Evolutionary conservation across 2,888 invertebrate species (phyloP).

Genomic region (Ligdia adustata): DNA sequence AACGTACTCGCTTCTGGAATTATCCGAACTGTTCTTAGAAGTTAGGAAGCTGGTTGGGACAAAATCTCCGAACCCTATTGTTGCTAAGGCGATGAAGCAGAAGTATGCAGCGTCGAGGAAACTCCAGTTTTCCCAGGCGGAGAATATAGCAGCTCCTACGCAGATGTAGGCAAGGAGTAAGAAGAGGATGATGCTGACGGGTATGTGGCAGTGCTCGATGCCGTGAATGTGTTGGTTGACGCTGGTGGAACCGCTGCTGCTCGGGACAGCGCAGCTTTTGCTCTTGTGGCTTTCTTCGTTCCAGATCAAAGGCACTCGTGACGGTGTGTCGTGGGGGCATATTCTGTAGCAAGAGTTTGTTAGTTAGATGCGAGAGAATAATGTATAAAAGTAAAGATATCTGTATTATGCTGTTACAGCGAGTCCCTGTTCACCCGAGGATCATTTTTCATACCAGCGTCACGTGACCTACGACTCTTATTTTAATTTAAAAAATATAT

Average conservation of each 20-base stretch:
- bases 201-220: constrained; percentile 74
- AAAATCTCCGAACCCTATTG: constrained; percentile 92
- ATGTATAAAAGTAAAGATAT: too few relatives aligned
- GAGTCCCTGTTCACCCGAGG: too few relatives aligned
- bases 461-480: too few relatives aligned
- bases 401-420: too few relatives aligned
- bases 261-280: constrained; percentile 67
- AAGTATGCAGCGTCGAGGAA: constrained; percentile 93
- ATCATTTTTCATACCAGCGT: too few relatives aligned
- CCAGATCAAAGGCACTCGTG: constrained; percentile 89
- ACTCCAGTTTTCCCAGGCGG: constrained; percentile 92
- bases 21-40: constrained; percentile 70
- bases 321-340: constrained; percentile 89
- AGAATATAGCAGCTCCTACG: constrained; percentile 90
- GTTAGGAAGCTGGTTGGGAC: constrained; percentile 85
- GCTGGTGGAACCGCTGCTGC: constrained; percentile 64
- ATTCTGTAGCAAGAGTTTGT: constrained; percentile 57
- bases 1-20: constrained; percentile 83
- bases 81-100: constrained; percentile 92
- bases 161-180: constrained; percentile 90
- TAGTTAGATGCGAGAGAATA: too few relatives aligned
- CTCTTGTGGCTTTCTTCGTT: constrained; percentile 73
- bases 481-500: too few relatives aligned
- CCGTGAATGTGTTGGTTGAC: constrained; percentile 61
- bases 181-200: constrained; percentile 84